phyloP scores from a whole-genome alignment of 2,888 invertebrate species.

The Drosophila ustulata region DNA sequence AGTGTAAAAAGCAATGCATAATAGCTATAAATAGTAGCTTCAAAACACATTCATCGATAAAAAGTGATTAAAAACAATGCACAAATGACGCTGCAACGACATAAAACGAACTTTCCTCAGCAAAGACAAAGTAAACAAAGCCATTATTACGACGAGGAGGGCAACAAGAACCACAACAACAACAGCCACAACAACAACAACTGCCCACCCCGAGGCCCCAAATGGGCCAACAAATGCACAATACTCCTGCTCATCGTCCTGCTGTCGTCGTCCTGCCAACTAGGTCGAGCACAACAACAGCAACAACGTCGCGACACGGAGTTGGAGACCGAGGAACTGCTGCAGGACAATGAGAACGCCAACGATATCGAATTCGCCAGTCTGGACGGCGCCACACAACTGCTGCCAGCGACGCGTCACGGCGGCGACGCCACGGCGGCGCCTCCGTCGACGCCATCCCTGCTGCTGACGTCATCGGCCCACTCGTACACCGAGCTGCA shows the following conservation, averaged over 20 bases:
- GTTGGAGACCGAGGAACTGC: slow-evolving; percentile 60
- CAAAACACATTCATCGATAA: slow-evolving; percentile 14
- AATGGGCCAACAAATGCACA: slow-evolving; percentile 65
- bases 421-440: slow-evolving; percentile 70
- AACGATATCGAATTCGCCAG: slow-evolving; percentile 79
- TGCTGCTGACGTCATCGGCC: slow-evolving; percentile 64
- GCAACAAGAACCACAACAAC: slow-evolving; percentile 12
- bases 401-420: slow-evolving; percentile 72
- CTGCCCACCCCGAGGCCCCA: slow-evolving; percentile 38
- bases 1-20: slow-evolving; percentile 38
- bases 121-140: slow-evolving; percentile 46
- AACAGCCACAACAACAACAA: slow-evolving; percentile 21
- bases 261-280: slow-evolving; percentile 70
- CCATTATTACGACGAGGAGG: slow-evolving; percentile 18
- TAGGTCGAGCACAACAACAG: slow-evolving; percentile 64
- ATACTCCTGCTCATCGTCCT: slow-evolving; percentile 42
- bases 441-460: slow-evolving; percentile 62
- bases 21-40: slow-evolving; percentile 20
- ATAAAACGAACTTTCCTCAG: slow-evolving; percentile 57
- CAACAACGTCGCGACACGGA: slow-evolving; percentile 34
- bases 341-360: slow-evolving; percentile 54
- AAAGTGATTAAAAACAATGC: slow-evolving; percentile 70
- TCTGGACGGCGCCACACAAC: slow-evolving; percentile 80
- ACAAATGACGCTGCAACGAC: slow-evolving; percentile 78
- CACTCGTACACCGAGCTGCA: slow-evolving; percentile 80